phyloP scores from a whole-genome alignment of 2,888 invertebrate species.

The Alloplasta piceator region DNA sequence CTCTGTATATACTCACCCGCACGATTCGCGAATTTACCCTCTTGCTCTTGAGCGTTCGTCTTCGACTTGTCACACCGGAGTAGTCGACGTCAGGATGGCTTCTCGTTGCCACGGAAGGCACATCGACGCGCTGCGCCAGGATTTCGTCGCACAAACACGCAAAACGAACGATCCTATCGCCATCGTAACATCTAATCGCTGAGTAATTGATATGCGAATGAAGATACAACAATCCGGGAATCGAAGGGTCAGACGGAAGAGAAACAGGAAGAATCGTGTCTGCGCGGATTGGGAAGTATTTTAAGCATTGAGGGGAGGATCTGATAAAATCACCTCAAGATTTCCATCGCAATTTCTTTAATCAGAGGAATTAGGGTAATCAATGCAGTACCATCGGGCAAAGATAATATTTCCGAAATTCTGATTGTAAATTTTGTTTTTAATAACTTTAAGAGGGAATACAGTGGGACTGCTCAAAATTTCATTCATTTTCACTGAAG shows the following conservation, averaged over 20 bases:
- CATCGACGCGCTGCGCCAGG: constrained; percentile 2
- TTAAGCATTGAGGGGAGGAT: no score
- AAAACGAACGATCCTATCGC: constrained; percentile 62
- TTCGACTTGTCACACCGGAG: constrained; percentile 58
- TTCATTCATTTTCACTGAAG: no score
- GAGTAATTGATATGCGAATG: constrained; percentile 83
- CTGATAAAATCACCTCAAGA: background rate
- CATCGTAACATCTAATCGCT: constrained; percentile 81
- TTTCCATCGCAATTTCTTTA: background rate
- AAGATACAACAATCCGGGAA: constrained; percentile 74
- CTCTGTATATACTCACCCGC: constrained; percentile 66
- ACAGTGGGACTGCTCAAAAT: no score
- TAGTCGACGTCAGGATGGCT: constrained; percentile 44
- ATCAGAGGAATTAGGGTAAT: background rate
- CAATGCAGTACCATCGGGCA: background rate
- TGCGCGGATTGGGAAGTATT: no score
- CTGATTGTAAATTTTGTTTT: no score
- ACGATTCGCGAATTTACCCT: constrained; percentile 59
- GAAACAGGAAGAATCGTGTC: background rate
- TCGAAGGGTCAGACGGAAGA: constrained; percentile 30
- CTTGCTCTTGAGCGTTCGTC: constrained; percentile 56
- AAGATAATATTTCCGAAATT: no score
- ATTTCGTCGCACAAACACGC: constrained; percentile 31
- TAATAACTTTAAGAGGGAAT: no score
- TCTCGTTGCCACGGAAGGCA: constrained; percentile 45